Evolutionary conservation across 2,888 invertebrate species (phyloP).

Genomic region (Dioctria linearis): DNA sequence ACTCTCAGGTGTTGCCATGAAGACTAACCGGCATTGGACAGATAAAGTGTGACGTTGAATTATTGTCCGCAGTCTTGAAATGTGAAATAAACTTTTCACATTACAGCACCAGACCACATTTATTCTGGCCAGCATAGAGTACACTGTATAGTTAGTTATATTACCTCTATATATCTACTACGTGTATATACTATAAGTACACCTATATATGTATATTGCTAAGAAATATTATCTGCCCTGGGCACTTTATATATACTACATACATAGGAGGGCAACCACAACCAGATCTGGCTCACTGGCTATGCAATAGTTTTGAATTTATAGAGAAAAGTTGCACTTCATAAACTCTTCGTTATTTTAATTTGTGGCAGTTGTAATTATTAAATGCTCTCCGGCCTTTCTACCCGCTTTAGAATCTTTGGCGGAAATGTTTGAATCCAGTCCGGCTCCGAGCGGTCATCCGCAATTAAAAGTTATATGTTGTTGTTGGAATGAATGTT

Average conservation of each 20-base stretch:
- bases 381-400: neutral
- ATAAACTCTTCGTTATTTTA: slow-evolving; percentile 40
- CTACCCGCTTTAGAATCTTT: neutral
- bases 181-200: too few relatives aligned
- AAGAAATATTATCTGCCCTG: too few relatives aligned
- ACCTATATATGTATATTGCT: too few relatives aligned
- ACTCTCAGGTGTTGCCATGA: slow-evolving; percentile 4
- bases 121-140: neutral
- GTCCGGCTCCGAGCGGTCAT: too few relatives aligned
- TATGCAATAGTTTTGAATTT: slow-evolving; percentile 10
- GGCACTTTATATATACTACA: too few relatives aligned
- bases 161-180: neutral
- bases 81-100: slow-evolving; percentile 24
- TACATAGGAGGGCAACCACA: too few relatives aligned
- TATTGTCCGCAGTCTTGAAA: slow-evolving; percentile 14
- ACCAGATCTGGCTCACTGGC: neutral
- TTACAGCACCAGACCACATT: slow-evolving; percentile 14
- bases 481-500: neutral
- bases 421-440: too few relatives aligned
- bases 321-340: slow-evolving; percentile 26
- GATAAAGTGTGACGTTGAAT: slow-evolving; percentile 20
- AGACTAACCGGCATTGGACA: neutral
- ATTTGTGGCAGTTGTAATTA: slow-evolving; percentile 33
- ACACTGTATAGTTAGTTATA: too few relatives aligned
- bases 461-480: slow-evolving; percentile 22